Evolutionary conservation across 2,113 vertebrate genomes (phyloP).

Genomic region (Syngnathus scovelli): DNA sequence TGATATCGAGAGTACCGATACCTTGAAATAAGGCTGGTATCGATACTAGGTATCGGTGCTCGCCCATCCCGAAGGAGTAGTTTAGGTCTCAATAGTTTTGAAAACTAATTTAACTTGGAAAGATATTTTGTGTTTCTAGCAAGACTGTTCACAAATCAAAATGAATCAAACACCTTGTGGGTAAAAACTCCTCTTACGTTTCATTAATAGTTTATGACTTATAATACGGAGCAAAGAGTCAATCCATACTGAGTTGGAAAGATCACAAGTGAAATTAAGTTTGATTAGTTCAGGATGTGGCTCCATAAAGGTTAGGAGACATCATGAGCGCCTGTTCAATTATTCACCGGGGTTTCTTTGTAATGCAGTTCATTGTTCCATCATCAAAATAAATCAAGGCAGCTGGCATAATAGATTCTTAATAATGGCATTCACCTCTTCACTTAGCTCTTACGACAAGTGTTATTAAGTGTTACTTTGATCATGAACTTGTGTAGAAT

Average conservation of each 20-base stretch:
- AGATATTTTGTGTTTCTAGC: background rate
- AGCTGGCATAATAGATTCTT: background rate
- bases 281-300: background rate
- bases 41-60: too few relatives aligned
- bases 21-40: too few relatives aligned
- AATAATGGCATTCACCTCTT: conserved; percentile 3
- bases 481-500: conserved; percentile 6
- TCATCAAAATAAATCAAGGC: background rate
- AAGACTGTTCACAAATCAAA: background rate
- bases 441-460: conserved; percentile 5
- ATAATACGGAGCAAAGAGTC: background rate
- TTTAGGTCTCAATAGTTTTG: too few relatives aligned
- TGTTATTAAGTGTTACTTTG: conserved; percentile 12
- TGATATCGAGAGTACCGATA: too few relatives aligned
- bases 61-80: too few relatives aligned
- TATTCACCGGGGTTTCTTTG: background rate
- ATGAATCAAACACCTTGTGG: background rate
- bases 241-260: background rate
- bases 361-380: background rate
- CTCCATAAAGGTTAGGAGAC: background rate
- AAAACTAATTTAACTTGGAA: too few relatives aligned
- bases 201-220: background rate
- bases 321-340: background rate
- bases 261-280: background rate
- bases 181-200: background rate